Base-by-base conservation (phyloP, 2,888 invertebrate species). In the Mythimna lalbum region DNA sequence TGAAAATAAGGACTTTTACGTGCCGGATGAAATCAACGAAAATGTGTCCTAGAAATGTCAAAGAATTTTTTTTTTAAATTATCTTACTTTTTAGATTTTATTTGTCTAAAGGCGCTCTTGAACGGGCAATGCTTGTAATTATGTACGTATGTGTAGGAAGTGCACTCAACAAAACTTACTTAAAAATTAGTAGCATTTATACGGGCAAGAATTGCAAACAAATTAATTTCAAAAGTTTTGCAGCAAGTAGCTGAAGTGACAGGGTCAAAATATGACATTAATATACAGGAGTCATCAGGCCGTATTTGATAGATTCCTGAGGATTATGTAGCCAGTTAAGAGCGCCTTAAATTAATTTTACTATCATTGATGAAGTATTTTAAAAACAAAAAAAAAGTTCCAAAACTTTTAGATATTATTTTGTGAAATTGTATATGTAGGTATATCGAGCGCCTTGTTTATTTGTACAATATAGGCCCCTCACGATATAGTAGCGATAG, bases 1-100 rank as follows among this genome's bases (percentile, higher is more conserved):
- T 53, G 7, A 76, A 73, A 59, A 50, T n/a, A 81, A 75, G 43
- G 93, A 93, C 79, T 93, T 93, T 79, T 93, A 93, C 74, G 87
- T 89, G 36, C 93, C 93, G 0, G 90, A 84, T 52, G 63, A 73
- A 63, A 59, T 75, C 21, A 69, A 56, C 12, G 65, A 73, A 19
- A 31, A 31, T 1, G 12, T 19, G 17, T 76, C 31, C 27, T 61
- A 61, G 60, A 53, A 36, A 1, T 12, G 39, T 27, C 10, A 17
- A 19, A 23, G n/a, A 49, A 21, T 27, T 19, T 12, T 12, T 36
- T 1, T 21, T 27, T 55, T 17, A 2, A 21, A 31, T 3, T 39
- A 27, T 21, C 1, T 27, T 23, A 31, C 27, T 0, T 39, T 21
- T 21, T 21, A 65, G 33, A 10, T 21, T 66, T 4, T 47, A 19